Conservation (phyloP, 1,140 invertebrate species). For the Heliothis virescens region DNA sequence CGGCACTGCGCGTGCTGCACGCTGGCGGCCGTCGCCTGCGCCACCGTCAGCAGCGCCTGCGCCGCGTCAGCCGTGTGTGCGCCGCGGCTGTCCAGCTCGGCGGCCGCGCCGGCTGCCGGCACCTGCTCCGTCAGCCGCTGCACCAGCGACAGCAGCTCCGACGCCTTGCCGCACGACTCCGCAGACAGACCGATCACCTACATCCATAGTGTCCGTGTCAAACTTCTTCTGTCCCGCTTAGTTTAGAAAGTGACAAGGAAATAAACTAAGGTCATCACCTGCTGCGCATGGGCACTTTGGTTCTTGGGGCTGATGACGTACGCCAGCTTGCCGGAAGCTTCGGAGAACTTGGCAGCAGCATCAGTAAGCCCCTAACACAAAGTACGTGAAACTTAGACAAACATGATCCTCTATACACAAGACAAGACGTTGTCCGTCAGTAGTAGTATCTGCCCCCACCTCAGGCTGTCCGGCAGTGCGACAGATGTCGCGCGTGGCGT, state of each 20-base stretch:
- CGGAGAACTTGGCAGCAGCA: slow-evolving; percentile 22
- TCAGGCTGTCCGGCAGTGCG: slow-evolving; percentile 21
- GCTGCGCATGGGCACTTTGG: background rate
- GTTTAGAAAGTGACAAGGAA: background rate
- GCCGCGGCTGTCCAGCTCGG: no score
- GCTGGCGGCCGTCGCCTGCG: no score
- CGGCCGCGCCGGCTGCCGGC: no score
- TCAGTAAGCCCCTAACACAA: slow-evolving; percentile 39
- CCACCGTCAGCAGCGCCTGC: no score
- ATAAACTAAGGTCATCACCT: background rate
- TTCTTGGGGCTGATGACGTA: slow-evolving; percentile 29
- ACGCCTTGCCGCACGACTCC: slow-evolving; percentile 52
- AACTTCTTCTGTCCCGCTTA: no score
- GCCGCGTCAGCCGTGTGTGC: no score
- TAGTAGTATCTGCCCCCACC: no score
- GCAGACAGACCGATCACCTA: slow-evolving; percentile 57
- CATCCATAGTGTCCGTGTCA: no score
- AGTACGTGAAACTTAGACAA: slow-evolving; percentile 5
- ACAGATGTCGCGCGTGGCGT: slow-evolving; percentile 38
- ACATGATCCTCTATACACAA: background rate
- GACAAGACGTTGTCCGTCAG: no score
- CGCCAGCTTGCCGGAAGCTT: slow-evolving; percentile 34
- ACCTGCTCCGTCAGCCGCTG: no score
- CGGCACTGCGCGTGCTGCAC: no score
- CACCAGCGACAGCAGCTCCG: no score